phyloP scores from a whole-genome alignment of 2,113 vertebrate species.

The Epinephelus moara region DNA sequence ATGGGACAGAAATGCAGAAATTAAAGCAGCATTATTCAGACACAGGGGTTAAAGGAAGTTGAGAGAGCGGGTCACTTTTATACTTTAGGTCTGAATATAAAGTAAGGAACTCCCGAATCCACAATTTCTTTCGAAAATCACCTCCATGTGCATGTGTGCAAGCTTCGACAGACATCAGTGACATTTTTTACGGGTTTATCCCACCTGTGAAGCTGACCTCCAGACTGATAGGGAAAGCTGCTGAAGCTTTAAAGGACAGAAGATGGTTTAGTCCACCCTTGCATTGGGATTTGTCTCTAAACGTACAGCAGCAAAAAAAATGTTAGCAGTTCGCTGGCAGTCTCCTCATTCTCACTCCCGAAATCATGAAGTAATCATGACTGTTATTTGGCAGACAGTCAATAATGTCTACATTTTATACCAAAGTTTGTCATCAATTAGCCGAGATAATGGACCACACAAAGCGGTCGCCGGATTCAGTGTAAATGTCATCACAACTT shows the following conservation, averaged over 20 bases:
- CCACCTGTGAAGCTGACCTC: background rate
- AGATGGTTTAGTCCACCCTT: too few relatives aligned
- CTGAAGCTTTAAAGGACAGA: background rate
- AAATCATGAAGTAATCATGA: too few relatives aligned
- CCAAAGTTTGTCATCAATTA: too few relatives aligned
- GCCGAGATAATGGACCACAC: too few relatives aligned
- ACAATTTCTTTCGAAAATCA: background rate
- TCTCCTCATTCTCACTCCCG: too few relatives aligned
- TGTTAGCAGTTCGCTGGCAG: too few relatives aligned
- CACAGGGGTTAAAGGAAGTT: constrained; percentile 30
- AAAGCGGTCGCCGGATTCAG: too few relatives aligned
- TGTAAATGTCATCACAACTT: too few relatives aligned
- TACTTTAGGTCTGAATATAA: constrained; percentile 35
- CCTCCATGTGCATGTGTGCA: background rate
- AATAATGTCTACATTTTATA: too few relatives aligned
- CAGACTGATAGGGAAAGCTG: background rate
- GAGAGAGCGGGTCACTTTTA: background rate
- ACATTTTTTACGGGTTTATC: background rate
- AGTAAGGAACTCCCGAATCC: constrained; percentile 4
- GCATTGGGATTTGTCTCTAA: too few relatives aligned
- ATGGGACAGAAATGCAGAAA: constrained; percentile 2
- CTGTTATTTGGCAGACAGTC: too few relatives aligned
- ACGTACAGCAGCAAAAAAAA: too few relatives aligned
- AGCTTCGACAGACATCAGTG: background rate
- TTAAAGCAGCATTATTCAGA: constrained; percentile 22